Base-by-base conservation (phyloP, 1,140 invertebrate species). In the Tachypleus tridentatus region DNA sequence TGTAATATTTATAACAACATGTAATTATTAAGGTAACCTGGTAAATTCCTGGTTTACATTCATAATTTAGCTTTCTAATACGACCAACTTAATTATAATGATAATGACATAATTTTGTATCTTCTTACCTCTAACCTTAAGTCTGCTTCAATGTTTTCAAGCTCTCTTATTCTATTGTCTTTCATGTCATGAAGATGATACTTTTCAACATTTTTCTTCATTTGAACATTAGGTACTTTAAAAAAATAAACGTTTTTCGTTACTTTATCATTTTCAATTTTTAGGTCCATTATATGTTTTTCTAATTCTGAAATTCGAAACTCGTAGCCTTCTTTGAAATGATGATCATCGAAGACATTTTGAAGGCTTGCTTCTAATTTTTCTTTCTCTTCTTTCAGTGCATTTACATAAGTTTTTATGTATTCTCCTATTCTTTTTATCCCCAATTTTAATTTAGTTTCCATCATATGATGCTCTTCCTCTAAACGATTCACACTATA, bases 331-430 rank as follows among this genome's bases (percentile, higher is more conserved):
- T 69, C 68, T n/a, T 69, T 69, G 11, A 29, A 48, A 47, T 62
- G 60, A 3, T 66, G 51, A 59, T 69, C 68, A 50, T 69, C 64
- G 7, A 69, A 58, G 11, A 64, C 64, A 56, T 86, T 84, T 56
- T 77, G 78, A 49, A 88, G 81, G 57, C 80, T 76, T 58, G 74
- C 77, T 69, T 79, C 80, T 0, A 73, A 57, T 8, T 61, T 58
- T 11, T 60, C 57, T 58, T 61, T 57, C 52, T 70, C 66, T 52
- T 65, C 66, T 10, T 64, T 60, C 10, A 70, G 57, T 11, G 59
- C 62, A 57, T 54, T 63, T 4, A 67, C 67, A 29, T 66, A 58
- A 6, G 64, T 50, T 10, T 57, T 60, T 10, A 66, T 67, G 10
- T 58, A 57, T 57, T 67, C 66, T 58, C 68, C 69, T 62, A 70